Evolutionary conservation across 2,797 vertebrate genomes (phyloP), one percentile per base, ranked within the genome.

Genomic region (Otus scops): DNA sequence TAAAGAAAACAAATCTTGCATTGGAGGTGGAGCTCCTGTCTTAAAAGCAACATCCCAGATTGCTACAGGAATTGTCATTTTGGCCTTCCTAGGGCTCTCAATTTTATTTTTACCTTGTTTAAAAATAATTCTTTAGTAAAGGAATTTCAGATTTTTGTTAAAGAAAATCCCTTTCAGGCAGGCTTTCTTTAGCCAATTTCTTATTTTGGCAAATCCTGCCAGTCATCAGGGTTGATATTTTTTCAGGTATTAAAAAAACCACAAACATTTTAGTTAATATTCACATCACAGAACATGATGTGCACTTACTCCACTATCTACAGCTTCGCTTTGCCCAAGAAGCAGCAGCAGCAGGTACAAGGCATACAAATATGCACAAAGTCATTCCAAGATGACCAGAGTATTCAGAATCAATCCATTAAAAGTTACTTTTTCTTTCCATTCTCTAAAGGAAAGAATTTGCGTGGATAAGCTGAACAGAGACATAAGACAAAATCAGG

Each of bases 11-110:
- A 61, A 84, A 70, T 67, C 17, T 41, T 38, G 6, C 17, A 60
- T 36, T 77, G 19, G 20, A 88, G 73, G 28, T 3, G 3, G 19
- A 73, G 19, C 14, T 78, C 61, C n/a, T 50, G 20, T 27, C 80
- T 75, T 9, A 82, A 92, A 74, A 85, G 7, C 45, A 77, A 6
- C n/a, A 57, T 11, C 13, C 10, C 19, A 53, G 16, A 48, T 56
- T 0, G 0, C 12, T 28, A 4, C 0, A 67, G 11, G n/a, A 71
- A 75, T 43, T 0, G 1, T 17, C 6, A 28, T 50, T 59, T 17
- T 81, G 45, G 16, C 11, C 38, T 59, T 85, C 51, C 51, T 23
- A 67, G 30, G 15, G 23, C 13, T 87, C 32, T 23, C 11, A 18
- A 36, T 24, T 83, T 79, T 54, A 36, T 43, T 68, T 79, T 67